Evolutionary conservation across 2,888 invertebrate species (phyloP).

Genomic region (Trisateles emortualis): DNA sequence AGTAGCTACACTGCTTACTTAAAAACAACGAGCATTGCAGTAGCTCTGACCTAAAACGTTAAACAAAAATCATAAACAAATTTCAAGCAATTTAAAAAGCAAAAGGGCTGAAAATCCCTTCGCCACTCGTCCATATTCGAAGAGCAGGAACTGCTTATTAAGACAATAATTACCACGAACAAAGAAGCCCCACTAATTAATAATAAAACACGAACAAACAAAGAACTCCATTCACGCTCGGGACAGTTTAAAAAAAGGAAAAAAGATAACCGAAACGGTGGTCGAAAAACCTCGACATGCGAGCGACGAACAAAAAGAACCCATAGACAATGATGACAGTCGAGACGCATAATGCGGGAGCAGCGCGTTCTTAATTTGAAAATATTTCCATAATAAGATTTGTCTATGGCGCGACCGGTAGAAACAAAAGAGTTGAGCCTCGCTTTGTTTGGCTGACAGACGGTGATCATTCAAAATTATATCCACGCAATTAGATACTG

Average conservation of each 20-base stretch:
- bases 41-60: conserved; percentile 50
- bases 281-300: conserved; percentile 86
- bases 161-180: conserved; percentile 87
- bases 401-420: conserved; percentile 82
- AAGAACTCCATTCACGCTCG: conserved; percentile 83
- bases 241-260: conserved; percentile 80
- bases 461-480: conserved; percentile 80
- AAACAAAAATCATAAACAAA: conserved; percentile 52
- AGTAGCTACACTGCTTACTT: no score
- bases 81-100: conserved; percentile 68
- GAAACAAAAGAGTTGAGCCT: conserved; percentile 76
- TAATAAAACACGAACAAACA: conserved; percentile 87
- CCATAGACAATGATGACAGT: conserved; percentile 86
- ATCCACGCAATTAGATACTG: conserved; percentile 72
- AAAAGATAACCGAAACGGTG: conserved; percentile 84
- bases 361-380: conserved; percentile 86
- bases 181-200: conserved; percentile 85
- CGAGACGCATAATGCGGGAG: conserved; percentile 86
- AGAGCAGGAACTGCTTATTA: conserved; percentile 86
- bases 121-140: conserved; percentile 74
- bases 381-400: conserved; percentile 87
- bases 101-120: conserved; percentile 77
- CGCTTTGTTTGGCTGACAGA: conserved; percentile 78
- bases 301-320: conserved; percentile 82
- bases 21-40: conserved; percentile 18